phyloP scores from a whole-genome alignment of 1,140 invertebrate species.

The Tenebrio molitor region DNA sequence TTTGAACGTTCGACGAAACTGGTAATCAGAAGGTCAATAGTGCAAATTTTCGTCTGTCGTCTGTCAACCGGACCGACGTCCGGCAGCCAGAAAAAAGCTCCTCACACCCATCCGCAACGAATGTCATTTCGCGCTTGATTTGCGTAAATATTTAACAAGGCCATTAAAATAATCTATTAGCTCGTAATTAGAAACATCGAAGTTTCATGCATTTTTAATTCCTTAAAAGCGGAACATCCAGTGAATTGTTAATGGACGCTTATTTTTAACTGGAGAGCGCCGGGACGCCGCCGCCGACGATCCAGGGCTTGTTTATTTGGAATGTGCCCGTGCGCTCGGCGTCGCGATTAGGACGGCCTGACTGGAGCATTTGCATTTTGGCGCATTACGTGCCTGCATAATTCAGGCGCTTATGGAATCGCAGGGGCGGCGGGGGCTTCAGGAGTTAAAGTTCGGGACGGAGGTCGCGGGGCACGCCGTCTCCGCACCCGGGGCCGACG shows the following conservation, averaged over 20 bases:
- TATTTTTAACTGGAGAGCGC: constrained; percentile 54
- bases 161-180: constrained; percentile 60
- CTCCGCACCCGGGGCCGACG: background rate
- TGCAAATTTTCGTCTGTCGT: background rate
- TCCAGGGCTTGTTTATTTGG: constrained; percentile 47
- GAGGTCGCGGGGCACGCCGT: constrained; percentile 5
- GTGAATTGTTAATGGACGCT: constrained; percentile 56
- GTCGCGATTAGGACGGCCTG: constrained; percentile 46
- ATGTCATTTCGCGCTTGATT: constrained; percentile 44
- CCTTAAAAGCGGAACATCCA: constrained; percentile 57
- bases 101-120: constrained; percentile 20
- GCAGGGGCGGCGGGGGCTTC: constrained; percentile 36
- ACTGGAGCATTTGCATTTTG: constrained; percentile 50
- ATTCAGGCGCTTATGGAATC: constrained; percentile 52
- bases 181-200: constrained; percentile 60
- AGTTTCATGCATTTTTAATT: constrained; percentile 60
- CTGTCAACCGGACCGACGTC: background rate
- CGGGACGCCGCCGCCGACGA: constrained; percentile 27
- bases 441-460: constrained; percentile 26
- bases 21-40: background rate
- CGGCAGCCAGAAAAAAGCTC: background rate
- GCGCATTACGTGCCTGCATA: constrained; percentile 53
- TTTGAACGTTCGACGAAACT: background rate
- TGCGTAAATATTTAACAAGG: constrained; percentile 56
- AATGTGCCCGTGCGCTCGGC: constrained; percentile 44